A percentile compares a stretch with the other conserved stretches of the same genome.
Evolutionary conservation across 2,113 vertebrate species (phyloP).

Genomic region (Euleptes europaea): DNA sequence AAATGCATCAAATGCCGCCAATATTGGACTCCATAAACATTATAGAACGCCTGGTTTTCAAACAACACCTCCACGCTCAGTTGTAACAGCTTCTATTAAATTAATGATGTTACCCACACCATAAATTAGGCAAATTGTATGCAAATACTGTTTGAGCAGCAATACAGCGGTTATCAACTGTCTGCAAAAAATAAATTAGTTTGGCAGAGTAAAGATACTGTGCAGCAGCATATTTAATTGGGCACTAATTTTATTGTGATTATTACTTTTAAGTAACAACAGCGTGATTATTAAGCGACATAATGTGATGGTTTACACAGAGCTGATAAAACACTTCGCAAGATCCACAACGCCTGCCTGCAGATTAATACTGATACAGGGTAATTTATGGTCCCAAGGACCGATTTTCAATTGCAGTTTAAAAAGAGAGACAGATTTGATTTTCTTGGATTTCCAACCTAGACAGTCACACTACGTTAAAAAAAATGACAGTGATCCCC

Average conservation of each 20-base stretch:
- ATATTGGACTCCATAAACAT: slow-evolving; percentile 55
- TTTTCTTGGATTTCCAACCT: slow-evolving; percentile 62
- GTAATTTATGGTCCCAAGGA: slow-evolving; percentile 63
- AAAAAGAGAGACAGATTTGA: slow-evolving; percentile 69
- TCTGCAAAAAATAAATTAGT: slow-evolving; percentile 74
- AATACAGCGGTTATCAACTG: slow-evolving; percentile 69
- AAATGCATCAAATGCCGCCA: slow-evolving; percentile 51
- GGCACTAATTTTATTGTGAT: slow-evolving; percentile 70
- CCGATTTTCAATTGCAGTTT: slow-evolving; percentile 60
- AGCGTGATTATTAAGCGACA: slow-evolving; percentile 58
- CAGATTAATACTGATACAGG: slow-evolving; percentile 66
- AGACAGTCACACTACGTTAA: slow-evolving; percentile 32
- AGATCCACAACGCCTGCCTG: slow-evolving; percentile 51
- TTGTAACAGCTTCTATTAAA: slow-evolving; percentile 72
- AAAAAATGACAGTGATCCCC: slow-evolving; percentile 63
- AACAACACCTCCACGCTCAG: slow-evolving; percentile 65
- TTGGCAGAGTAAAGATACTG: slow-evolving; percentile 63
- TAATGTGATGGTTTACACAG: slow-evolving; percentile 51
- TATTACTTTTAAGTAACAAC: slow-evolving; percentile 74
- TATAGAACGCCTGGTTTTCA: slow-evolving; percentile 53
- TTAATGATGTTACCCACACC: slow-evolving; percentile 68
- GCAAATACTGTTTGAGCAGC: slow-evolving; percentile 72
- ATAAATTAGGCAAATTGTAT: slow-evolving; percentile 76
- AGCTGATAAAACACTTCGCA: slow-evolving; percentile 62
- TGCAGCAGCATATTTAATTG: slow-evolving; percentile 65